Percentiles rank a stretch among this genome's conserved stretches.
Conservation (phyloP, 2,797 vertebrate species). For the Urocyon cinereoargenteus region DNA sequence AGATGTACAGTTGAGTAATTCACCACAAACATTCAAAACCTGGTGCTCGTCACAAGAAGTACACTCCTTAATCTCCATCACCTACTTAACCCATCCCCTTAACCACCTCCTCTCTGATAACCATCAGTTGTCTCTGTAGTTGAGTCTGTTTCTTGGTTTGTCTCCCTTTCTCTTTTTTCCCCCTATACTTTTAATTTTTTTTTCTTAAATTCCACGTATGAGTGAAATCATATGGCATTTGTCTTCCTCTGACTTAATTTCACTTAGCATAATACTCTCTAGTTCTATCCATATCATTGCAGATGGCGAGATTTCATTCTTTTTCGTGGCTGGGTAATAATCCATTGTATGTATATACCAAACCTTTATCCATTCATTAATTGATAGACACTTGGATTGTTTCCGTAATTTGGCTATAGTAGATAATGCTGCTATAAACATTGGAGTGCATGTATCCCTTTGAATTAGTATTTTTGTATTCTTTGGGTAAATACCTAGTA, state of each 20-base stretch:
- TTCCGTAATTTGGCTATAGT: neutral
- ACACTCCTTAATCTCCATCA: neutral
- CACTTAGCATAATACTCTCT: neutral
- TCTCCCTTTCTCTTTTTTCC: neutral
- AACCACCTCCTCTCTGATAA: neutral
- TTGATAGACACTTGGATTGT: neutral
- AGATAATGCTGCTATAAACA: neutral
- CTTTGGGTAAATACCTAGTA: neutral
- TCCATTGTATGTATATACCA: neutral
- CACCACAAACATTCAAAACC: neutral
- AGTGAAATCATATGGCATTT: neutral
- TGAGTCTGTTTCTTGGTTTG: neutral
- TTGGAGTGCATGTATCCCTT: neutral
- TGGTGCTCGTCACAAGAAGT: neutral
- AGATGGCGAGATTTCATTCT: neutral
- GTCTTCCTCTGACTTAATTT: neutral
- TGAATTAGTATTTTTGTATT: neutral
- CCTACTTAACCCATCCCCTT: neutral
- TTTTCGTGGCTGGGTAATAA: neutral
- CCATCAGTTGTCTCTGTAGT: neutral
- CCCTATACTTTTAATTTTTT: neutral
- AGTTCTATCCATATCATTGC: neutral
- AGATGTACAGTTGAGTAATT: neutral
- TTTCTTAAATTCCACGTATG: neutral
- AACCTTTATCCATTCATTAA: neutral